Conservation (phyloP, 2,113 vertebrate species). For the Prinia subflava region DNA sequence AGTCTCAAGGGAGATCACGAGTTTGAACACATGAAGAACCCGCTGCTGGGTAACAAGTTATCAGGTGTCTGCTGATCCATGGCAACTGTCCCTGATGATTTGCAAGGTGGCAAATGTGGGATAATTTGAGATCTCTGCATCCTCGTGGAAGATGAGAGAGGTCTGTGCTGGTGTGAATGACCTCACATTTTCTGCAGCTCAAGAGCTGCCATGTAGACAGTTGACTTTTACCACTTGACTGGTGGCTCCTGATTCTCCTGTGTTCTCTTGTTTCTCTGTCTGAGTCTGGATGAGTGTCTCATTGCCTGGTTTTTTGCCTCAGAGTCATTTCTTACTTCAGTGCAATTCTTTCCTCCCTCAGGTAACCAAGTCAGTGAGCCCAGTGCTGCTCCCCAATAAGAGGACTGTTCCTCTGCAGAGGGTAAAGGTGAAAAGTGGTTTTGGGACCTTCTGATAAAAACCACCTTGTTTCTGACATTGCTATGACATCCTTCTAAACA, state of each 20-base stretch:
- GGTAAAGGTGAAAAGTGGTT: not conserved
- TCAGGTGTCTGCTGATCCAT: not conserved
- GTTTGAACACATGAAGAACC: not conserved
- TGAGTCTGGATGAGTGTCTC: not conserved
- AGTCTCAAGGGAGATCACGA: not conserved
- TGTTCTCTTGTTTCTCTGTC: not conserved
- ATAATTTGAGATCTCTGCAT: not conserved
- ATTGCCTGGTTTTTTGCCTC: not conserved
- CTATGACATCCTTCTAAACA: not conserved
- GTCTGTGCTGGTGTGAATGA: not conserved
- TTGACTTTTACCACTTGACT: not conserved
- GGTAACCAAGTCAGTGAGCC: not conserved
- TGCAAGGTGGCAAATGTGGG: not conserved
- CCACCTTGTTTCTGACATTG: not conserved
- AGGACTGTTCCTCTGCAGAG: not conserved
- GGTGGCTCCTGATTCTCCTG: not conserved
- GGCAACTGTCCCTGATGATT: slow-evolving; percentile 3
- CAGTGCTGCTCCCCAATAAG: not conserved
- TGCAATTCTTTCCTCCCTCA: not conserved
- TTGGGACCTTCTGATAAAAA: not conserved
- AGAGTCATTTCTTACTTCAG: not conserved
- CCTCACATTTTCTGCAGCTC: not conserved
- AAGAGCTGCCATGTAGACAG: not conserved
- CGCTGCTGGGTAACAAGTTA: not conserved
- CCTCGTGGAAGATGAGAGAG: not conserved